Evolutionary conservation across 2,888 invertebrate species (phyloP).

Genomic region (Brenthis daphne): DNA sequence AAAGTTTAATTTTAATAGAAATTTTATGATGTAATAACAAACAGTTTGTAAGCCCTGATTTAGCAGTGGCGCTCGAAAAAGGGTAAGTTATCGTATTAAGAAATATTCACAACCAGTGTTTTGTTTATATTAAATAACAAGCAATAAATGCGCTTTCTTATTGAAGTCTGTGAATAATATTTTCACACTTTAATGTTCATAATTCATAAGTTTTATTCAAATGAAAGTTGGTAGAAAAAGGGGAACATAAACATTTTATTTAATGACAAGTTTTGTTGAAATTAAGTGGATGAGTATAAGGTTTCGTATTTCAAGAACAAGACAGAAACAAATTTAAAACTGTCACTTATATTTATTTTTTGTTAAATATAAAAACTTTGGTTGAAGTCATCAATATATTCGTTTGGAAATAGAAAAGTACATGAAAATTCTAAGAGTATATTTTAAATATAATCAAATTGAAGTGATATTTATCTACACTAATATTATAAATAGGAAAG

Average conservation of each 20-base stretch:
- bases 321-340: constrained; percentile 1
- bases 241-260: constrained; percentile 12
- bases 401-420: too few relatives aligned
- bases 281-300: constrained; percentile 11
- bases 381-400: too few relatives aligned
- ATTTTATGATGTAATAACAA: neutral
- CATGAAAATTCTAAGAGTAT: too few relatives aligned
- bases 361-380: too few relatives aligned
- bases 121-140: constrained; percentile 39
- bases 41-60: constrained; percentile 36
- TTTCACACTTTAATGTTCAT: constrained; percentile 27
- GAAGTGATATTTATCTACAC: too few relatives aligned
- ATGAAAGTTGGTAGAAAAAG: neutral
- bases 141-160: constrained; percentile 36
- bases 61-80: constrained; percentile 38
- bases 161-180: constrained; percentile 28
- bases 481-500: too few relatives aligned
- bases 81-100: constrained; percentile 40
- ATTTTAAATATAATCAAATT: too few relatives aligned
- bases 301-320: constrained; percentile 12
- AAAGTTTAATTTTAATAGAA: neutral
- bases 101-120: constrained; percentile 37
- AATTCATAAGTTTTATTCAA: constrained; percentile 21
- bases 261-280: constrained; percentile 5
- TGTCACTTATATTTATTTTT: neutral